Conservation (phyloP, 2,888 invertebrate genomes). For the Diarsia rubi region DNA sequence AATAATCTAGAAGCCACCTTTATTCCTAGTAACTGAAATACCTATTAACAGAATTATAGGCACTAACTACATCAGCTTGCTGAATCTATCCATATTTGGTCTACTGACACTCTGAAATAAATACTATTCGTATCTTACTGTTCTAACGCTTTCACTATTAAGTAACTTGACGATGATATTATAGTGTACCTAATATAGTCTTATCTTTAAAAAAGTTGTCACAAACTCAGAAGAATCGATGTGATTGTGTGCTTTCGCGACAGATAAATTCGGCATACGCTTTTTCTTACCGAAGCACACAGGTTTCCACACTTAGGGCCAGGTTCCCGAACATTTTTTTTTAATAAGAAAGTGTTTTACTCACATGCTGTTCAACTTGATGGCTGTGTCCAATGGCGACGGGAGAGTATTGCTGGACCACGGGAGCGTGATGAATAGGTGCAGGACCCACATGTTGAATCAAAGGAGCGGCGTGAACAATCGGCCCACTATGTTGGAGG, state of each 20-base stretch:
- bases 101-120: not conserved
- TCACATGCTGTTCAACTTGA: conserved; percentile 78
- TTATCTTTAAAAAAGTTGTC: not conserved
- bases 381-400: conserved; percentile 75
- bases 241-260: not conserved
- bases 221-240: not conserved
- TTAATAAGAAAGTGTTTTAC: conserved; percentile 56
- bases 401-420: conserved; percentile 74
- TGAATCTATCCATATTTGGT: not conserved
- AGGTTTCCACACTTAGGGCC: not conserved
- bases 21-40: not conserved
- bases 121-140: not conserved
- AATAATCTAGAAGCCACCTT: not conserved
- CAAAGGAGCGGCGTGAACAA: conserved; percentile 66
- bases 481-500: conserved; percentile 64
- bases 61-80: too few relatives aligned
- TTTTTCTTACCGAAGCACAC: not conserved
- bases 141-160: not conserved
- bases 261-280: not conserved
- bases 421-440: conserved; percentile 64
- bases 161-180: too few relatives aligned
- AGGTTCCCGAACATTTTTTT: too few relatives aligned
- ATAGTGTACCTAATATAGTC: not conserved
- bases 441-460: conserved; percentile 55
- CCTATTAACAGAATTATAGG: not conserved